These are phyloP conservation scores for Phalanger gymnotis DNA, from an alignment of 2,797 vertebrate species.

Conservation along the genomic window DNA sequence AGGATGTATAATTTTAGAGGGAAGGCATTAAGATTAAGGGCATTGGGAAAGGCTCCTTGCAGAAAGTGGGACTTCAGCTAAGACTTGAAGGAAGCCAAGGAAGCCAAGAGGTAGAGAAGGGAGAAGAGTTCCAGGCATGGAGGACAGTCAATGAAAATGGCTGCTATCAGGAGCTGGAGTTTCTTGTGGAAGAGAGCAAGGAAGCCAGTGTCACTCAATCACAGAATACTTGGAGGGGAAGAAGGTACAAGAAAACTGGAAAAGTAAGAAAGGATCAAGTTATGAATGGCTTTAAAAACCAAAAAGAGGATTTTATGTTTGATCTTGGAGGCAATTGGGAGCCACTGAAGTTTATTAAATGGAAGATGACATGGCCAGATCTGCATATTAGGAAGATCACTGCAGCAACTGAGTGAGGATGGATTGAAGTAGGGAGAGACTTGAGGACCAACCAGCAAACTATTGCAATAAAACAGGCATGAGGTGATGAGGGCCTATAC, in stretches of 20 bases:
- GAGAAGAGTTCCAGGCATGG: not conserved
- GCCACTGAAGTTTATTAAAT: not conserved
- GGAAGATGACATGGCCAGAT: not conserved
- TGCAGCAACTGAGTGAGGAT: not conserved
- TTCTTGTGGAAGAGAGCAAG: not conserved
- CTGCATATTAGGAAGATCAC: not conserved
- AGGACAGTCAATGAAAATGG: not conserved
- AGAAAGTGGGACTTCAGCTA: not conserved
- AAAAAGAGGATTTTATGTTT: no score
- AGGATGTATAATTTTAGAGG: not conserved
- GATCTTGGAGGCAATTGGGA: no score
- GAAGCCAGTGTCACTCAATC: not conserved
- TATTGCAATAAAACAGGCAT: no score
- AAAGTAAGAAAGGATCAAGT: not conserved
- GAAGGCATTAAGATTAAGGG: not conserved
- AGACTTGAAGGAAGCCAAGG: not conserved
- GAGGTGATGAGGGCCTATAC: no score
- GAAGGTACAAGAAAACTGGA: not conserved
- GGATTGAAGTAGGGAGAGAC: not conserved
- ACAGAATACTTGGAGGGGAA: not conserved
- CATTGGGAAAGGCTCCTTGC: not conserved
- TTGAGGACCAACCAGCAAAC: not conserved
- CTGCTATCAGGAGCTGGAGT: not conserved
- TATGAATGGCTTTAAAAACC: not conserved
- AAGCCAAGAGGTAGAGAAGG: not conserved